These are phyloP conservation scores for Macrophya alboannulata DNA, from an alignment of 2,888 invertebrate genomes.

Conservation along the genomic window DNA sequence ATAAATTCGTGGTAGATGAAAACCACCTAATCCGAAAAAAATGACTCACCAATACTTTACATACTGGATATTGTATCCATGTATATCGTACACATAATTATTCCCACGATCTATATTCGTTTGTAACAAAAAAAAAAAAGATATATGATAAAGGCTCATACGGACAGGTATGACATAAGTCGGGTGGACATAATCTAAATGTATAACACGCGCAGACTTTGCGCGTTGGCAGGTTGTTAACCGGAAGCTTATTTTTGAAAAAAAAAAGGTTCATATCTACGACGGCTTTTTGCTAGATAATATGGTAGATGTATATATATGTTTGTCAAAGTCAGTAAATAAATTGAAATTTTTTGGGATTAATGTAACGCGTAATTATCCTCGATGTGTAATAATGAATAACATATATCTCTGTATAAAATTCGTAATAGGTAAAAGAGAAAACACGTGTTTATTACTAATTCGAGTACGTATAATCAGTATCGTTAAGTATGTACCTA, in stretches of 20 bases:
- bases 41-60: background rate
- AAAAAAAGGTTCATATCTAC: background rate
- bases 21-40: background rate
- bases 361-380: background rate
- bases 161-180: constrained; percentile 27
- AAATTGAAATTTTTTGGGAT: background rate
- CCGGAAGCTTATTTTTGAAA: background rate
- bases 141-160: background rate
- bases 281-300: background rate
- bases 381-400: background rate
- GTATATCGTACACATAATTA: background rate
- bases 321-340: background rate
- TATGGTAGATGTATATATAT: background rate
- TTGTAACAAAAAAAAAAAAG: background rate
- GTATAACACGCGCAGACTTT: background rate
- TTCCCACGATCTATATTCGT: background rate
- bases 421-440: background rate
- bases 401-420: background rate
- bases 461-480: background rate
- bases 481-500: background rate
- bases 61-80: background rate
- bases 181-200: background rate
- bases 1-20: background rate
- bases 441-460: constrained; percentile 16
- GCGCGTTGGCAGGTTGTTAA: background rate